Evolutionary conservation across 1,140 invertebrate genomes (phyloP).

Genomic region (Parasteatoda tepidariorum): DNA sequence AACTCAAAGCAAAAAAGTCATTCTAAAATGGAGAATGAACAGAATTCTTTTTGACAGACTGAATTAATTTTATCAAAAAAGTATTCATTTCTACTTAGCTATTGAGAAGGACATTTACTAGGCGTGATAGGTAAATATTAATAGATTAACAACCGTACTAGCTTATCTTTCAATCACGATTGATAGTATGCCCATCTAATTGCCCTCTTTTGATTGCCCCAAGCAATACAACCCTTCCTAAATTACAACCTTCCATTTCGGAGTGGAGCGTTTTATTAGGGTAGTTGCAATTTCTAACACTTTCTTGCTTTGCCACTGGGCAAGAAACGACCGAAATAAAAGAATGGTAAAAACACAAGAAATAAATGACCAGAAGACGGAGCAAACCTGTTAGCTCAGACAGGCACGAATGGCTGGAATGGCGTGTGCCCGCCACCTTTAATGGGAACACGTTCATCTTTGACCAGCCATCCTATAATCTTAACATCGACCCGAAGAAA

Average conservation of each 20-base stretch:
- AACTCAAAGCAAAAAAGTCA: too few relatives aligned
- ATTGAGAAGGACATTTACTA: too few relatives aligned
- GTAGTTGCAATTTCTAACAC: constrained; percentile 29
- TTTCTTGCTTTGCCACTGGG: constrained; percentile 15
- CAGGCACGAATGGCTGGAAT: constrained; percentile 37
- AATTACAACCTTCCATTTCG: constrained; percentile 45
- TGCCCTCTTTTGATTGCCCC: constrained; percentile 28
- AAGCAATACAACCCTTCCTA: constrained; percentile 22
- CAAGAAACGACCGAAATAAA: constrained; percentile 29
- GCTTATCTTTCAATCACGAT: constrained; percentile 35
- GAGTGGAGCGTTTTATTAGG: constrained; percentile 34
- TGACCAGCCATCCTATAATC: constrained; percentile 50
- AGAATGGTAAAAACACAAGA: neutral
- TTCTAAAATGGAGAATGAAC: too few relatives aligned
- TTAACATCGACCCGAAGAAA: constrained; percentile 7
- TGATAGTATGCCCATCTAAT: constrained; percentile 23
- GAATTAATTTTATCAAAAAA: too few relatives aligned
- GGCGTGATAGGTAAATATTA: too few relatives aligned
- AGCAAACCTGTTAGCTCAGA: constrained; percentile 33
- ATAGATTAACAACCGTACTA: too few relatives aligned
- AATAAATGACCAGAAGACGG: neutral
- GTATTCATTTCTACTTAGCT: too few relatives aligned
- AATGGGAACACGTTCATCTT: constrained; percentile 57
- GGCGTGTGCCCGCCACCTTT: constrained; percentile 26
- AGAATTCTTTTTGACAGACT: too few relatives aligned